Percentiles rank a stretch among this genome's conserved stretches.
Conservation (phyloP, 2,113 vertebrate species). For the Pseudonaja textilis region DNA sequence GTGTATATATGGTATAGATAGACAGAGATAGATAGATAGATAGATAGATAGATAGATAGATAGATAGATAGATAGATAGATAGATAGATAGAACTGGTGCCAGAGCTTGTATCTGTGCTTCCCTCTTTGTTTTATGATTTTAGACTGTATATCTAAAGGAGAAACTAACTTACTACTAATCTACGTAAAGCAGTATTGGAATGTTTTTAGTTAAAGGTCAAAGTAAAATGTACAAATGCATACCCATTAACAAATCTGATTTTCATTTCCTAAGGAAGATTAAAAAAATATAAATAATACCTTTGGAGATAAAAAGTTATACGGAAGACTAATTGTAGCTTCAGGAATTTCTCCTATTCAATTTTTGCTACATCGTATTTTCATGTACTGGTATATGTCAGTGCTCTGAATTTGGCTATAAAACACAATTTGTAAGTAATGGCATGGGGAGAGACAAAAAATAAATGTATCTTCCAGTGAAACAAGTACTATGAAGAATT, state of each 20-base stretch:
- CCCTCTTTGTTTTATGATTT: not conserved
- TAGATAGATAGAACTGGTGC: not conserved
- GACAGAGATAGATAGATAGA: no score
- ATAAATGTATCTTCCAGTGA: constrained; percentile 58
- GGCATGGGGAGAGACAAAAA: constrained; percentile 47
- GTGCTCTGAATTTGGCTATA: constrained; percentile 33
- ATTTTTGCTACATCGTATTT: constrained; percentile 1
- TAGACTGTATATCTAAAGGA: not conserved
- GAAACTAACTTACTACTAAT: not conserved
- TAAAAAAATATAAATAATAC: not conserved
- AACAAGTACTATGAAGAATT: constrained; percentile 68
- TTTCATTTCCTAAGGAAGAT: not conserved
- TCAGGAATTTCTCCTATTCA: not conserved
- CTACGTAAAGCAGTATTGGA: not conserved
- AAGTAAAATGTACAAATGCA: not conserved
- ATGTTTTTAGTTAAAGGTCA: not conserved
- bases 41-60: no score
- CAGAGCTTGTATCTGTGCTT: not conserved
- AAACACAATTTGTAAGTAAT: constrained; percentile 30
- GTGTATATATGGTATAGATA: no score
- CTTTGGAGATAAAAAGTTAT: not conserved
- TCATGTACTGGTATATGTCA: constrained; percentile 12
- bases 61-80: no score
- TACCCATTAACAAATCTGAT: not conserved
- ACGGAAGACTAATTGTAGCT: not conserved